These are phyloP conservation scores for Mizuhopecten yessoensis DNA, from an alignment of 1,140 invertebrate species.

Conservation along the genomic window DNA sequence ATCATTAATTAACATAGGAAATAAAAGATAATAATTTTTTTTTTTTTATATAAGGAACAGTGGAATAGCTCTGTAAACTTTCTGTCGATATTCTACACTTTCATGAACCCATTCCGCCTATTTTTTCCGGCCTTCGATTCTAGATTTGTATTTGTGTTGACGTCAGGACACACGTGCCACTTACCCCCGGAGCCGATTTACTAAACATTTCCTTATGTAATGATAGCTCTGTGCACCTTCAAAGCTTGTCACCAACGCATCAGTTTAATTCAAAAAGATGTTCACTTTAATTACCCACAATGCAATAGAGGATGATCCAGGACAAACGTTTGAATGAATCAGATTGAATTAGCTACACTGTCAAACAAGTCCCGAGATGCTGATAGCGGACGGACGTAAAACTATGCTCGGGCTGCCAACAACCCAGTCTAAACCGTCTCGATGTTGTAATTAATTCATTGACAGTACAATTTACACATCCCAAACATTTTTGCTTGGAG, in stretches of 20 bases:
- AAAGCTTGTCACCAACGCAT: not conserved
- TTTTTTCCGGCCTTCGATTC: not conserved
- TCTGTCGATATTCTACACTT: not conserved
- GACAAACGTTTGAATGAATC: slow-evolving; percentile 34
- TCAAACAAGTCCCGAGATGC: not conserved
- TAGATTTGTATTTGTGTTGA: not conserved
- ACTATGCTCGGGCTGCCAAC: not conserved
- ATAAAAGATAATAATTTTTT: too few species aligned
- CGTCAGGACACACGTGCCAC: not conserved
- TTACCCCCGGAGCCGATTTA: not conserved
- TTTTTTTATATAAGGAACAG: too few species aligned
- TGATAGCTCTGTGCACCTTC: slow-evolving; percentile 2
- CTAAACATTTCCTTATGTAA: slow-evolving; percentile 5
- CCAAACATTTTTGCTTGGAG: slow-evolving; percentile 34
- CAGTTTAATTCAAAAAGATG: slow-evolving; percentile 17
- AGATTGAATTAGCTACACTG: not conserved
- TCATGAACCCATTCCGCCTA: not conserved
- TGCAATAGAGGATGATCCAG: not conserved
- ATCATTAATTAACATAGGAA: not conserved
- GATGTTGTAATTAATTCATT: slow-evolving; percentile 40
- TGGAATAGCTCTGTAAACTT: not conserved
- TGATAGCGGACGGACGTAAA: not conserved
- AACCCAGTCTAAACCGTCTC: slow-evolving; percentile 13
- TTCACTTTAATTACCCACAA: slow-evolving; percentile 34
- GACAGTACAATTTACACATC: not conserved